These are phyloP conservation scores for Battus philenor DNA, from an alignment of 1,140 invertebrate genomes.

Conservation along the genomic window DNA sequence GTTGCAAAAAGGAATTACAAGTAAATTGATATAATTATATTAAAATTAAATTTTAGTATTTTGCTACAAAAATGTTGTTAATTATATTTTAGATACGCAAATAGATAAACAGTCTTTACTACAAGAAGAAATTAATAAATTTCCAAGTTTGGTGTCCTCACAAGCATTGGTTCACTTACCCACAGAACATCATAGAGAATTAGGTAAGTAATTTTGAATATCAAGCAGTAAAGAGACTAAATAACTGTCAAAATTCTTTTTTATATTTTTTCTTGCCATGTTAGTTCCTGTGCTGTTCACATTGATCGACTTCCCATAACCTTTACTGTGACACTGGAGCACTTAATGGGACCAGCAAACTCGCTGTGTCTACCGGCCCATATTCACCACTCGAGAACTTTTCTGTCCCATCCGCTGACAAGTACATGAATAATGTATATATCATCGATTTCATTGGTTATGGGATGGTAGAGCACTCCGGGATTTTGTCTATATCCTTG, in stretches of 20 bases:
- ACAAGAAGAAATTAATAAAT: conserved; percentile 79
- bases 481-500: neutral
- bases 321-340: too few relatives aligned
- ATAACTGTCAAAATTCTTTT: too few relatives aligned
- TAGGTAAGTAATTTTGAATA: conserved; percentile 36
- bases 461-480: too few relatives aligned
- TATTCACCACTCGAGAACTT: too few relatives aligned
- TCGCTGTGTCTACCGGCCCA: too few relatives aligned
- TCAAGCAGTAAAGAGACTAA: too few relatives aligned
- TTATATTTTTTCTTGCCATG: conserved; percentile 9
- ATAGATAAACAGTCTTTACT: conserved; percentile 75
- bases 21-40: conserved; percentile 22
- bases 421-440: too few relatives aligned
- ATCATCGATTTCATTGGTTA: too few relatives aligned
- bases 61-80: too few relatives aligned
- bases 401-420: too few relatives aligned
- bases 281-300: neutral
- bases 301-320: too few relatives aligned
- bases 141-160: conserved; percentile 68
- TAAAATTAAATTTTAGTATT: conserved; percentile 8
- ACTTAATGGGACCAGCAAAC: too few relatives aligned
- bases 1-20: conserved; percentile 54
- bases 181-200: conserved; percentile 41
- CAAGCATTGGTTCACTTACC: conserved; percentile 76
- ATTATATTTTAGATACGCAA: conserved; percentile 54